Conservation (phyloP, 2,797 vertebrate genomes). For the Pipistrellus pipistrellus region DNA sequence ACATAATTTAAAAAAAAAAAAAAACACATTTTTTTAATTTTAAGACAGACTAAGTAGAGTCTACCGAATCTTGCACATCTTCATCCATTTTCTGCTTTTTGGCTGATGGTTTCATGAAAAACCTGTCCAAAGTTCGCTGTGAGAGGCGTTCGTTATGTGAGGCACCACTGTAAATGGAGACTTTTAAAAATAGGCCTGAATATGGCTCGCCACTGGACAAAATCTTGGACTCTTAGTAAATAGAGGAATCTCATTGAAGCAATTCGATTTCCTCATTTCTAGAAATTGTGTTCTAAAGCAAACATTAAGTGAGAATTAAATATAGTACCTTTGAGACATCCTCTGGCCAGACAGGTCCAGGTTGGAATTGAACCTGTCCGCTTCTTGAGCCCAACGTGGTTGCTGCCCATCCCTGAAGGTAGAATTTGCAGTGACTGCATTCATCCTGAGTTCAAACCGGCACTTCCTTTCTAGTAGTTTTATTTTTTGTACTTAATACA, state of each 20-base stretch:
- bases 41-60: no score
- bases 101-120: no score
- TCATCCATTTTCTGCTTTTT: no score
- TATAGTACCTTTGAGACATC: slow-evolving; percentile 51
- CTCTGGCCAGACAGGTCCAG: neutral
- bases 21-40: no score
- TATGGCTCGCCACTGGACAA: neutral
- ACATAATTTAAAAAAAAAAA: no score
- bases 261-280: slow-evolving; percentile 37
- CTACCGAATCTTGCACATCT: no score
- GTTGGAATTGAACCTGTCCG: neutral
- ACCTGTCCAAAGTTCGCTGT: no score
- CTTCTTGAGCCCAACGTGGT: slow-evolving; percentile 23
- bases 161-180: no score
- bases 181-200: slow-evolving; percentile 14
- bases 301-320: slow-evolving; percentile 28
- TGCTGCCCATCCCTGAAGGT: neutral
- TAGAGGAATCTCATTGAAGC: slow-evolving; percentile 6
- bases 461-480: slow-evolving; percentile 23
- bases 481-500: slow-evolving; percentile 22
- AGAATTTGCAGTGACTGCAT: neutral
- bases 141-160: no score
- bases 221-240: slow-evolving; percentile 11
- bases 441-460: neutral
- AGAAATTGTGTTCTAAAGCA: neutral